phyloP scores from a whole-genome alignment of 2,888 invertebrate species.

The Melolontha melolontha region DNA sequence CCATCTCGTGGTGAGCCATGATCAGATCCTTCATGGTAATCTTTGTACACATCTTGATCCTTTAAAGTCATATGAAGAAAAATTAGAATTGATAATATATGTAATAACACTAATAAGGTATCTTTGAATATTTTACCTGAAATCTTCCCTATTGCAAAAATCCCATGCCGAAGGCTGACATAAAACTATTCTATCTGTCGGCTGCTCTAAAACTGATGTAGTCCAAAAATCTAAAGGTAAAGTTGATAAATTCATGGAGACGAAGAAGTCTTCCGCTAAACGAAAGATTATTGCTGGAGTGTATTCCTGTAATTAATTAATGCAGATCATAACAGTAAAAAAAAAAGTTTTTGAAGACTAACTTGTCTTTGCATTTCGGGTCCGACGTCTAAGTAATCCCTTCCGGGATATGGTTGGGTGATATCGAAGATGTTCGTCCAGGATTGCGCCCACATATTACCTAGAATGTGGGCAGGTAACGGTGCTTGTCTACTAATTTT shows the following conservation, averaged over 20 bases:
- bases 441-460: conserved; percentile 92
- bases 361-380: conserved; percentile 75
- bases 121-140: conserved; percentile 70
- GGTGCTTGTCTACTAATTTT: conserved; percentile 84
- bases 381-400: conserved; percentile 78
- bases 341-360: too few species aligned
- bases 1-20: conserved; percentile 93
- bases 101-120: too few species aligned
- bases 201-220: conserved; percentile 85
- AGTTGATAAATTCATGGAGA: conserved; percentile 87
- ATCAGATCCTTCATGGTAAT: conserved; percentile 88
- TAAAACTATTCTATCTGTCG: conserved; percentile 79
- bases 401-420: conserved; percentile 80
- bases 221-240: conserved; percentile 92
- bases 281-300: conserved; percentile 86
- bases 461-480: conserved; percentile 86
- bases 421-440: conserved; percentile 79
- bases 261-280: conserved; percentile 91
- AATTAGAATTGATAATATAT: neutral
- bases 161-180: conserved; percentile 96
- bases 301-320: conserved; percentile 75
- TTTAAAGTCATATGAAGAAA: conserved; percentile 57
- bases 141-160: conserved; percentile 90
- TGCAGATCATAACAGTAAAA: neutral
- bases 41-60: conserved; percentile 90